Conservation (phyloP, 1,140 invertebrate genomes). For the Pseudobourletiella spinata region DNA sequence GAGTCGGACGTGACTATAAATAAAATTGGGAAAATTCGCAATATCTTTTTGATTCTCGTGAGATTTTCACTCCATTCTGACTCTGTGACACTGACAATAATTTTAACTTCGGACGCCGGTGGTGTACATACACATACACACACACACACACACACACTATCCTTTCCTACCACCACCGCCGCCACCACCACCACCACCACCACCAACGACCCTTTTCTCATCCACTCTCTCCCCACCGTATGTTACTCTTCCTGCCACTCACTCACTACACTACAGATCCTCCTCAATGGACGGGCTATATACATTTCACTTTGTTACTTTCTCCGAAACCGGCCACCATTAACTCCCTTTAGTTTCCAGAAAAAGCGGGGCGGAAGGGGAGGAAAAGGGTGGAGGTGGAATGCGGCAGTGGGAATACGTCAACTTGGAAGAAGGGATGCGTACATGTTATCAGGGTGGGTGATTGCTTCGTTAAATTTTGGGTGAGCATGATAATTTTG, state of each 20-base stretch:
- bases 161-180: conserved; percentile 2
- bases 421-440: no score
- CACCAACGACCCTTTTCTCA: not conserved
- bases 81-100: conserved; percentile 33
- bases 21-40: conserved; percentile 34
- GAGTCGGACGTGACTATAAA: conserved; percentile 32
- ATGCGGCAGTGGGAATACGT: no score
- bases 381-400: no score
- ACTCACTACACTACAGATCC: not conserved
- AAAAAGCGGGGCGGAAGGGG: no score
- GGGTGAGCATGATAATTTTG: no score
- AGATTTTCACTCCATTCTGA: conserved; percentile 29
- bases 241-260: not conserved
- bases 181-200: no score
- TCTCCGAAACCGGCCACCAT: no score
- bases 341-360: no score
- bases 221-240: conserved; percentile 10
- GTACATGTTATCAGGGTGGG: no score
- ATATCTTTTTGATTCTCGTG: conserved; percentile 29
- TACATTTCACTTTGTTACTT: no score
- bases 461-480: no score
- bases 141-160: not conserved
- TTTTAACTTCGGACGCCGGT: conserved; percentile 25
- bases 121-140: not conserved
- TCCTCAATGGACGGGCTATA: conserved; percentile 4